Evolutionary conservation across 2,797 vertebrate species (phyloP).

Genomic region (Anas capensis): DNA sequence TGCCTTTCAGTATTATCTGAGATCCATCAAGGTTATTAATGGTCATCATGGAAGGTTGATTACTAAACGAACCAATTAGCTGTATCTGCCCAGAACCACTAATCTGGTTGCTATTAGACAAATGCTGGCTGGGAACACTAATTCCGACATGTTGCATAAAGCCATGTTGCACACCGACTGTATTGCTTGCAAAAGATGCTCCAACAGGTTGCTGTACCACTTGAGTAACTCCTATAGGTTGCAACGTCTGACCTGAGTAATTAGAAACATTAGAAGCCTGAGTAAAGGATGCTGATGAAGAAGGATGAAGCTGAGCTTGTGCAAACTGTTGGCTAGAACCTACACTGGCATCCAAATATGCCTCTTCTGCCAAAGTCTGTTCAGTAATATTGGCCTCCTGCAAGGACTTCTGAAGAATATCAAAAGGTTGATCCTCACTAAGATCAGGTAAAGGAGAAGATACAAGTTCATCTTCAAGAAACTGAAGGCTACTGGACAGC

Average conservation of each 20-base stretch:
- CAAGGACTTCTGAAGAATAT: constrained; percentile 98
- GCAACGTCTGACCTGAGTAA: constrained; percentile 88
- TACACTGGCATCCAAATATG: constrained; percentile 93
- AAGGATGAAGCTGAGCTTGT: constrained; percentile 88
- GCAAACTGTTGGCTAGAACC: constrained; percentile 87
- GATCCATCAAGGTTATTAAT: constrained; percentile 94
- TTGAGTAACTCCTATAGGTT: constrained; percentile 88
- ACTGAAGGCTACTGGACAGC: constrained; percentile 94
- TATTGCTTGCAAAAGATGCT: constrained; percentile 86
- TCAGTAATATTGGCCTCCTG: constrained; percentile 98
- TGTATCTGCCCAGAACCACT: constrained; percentile 92
- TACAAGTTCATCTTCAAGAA: constrained; percentile 95
- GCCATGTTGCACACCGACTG: constrained; percentile 88
- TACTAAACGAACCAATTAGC: constrained; percentile 92
- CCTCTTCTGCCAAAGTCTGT: constrained; percentile 97
- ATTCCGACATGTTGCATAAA: constrained; percentile 91
- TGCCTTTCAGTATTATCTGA: constrained; percentile 92
- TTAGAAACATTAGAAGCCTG: constrained; percentile 87
- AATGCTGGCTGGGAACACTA: constrained; percentile 89
- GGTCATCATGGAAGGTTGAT: constrained; percentile 92
- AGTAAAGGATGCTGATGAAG: constrained; percentile 95
- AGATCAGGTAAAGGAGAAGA: constrained; percentile 91
- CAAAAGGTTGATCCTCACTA: constrained; percentile 95
- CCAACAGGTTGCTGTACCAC: constrained; percentile 86
- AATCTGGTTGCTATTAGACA: constrained; percentile 88